Conservation (phyloP, 1,140 invertebrate genomes). For the Heliconius congener region DNA sequence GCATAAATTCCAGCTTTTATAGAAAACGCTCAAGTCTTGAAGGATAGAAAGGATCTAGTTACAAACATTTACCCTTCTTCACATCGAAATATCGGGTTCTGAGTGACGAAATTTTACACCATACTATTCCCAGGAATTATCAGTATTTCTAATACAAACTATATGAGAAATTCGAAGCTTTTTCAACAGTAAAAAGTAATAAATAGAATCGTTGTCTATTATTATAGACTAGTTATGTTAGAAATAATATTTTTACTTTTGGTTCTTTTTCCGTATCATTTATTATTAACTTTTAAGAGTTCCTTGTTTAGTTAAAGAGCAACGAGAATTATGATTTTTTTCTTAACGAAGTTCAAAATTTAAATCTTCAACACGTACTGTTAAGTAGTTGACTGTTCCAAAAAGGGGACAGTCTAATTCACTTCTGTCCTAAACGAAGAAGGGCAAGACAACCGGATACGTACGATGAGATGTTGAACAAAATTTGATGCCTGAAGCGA, state of each 20-base stretch:
- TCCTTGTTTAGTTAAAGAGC: not conserved
- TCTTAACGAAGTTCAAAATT: not conserved
- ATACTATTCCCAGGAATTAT: not conserved
- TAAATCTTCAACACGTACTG: not conserved
- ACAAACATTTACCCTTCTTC: not conserved
- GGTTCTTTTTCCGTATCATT: not conserved
- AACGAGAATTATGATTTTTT: not conserved
- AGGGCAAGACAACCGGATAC: constrained; percentile 22
- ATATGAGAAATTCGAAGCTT: not conserved
- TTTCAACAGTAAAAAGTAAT: not conserved
- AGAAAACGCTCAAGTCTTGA: not conserved
- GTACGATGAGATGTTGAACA: constrained; percentile 49
- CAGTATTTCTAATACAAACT: not conserved
- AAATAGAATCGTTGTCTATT: not conserved
- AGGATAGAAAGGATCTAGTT: not conserved
- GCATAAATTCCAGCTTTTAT: not conserved
- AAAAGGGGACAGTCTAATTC: constrained; percentile 3
- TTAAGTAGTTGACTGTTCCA: not conserved
- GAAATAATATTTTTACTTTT: not conserved
- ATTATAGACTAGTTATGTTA: too few relatives aligned
- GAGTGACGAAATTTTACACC: not conserved
- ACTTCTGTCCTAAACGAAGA: constrained; percentile 30
- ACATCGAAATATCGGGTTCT: not conserved
- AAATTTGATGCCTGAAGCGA: constrained; percentile 66
- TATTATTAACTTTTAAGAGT: too few relatives aligned